Evolutionary conservation across 2,797 vertebrate species (phyloP), one percentile per base, ranked within the genome.

Genomic region (Ispidina lecontei): DNA sequence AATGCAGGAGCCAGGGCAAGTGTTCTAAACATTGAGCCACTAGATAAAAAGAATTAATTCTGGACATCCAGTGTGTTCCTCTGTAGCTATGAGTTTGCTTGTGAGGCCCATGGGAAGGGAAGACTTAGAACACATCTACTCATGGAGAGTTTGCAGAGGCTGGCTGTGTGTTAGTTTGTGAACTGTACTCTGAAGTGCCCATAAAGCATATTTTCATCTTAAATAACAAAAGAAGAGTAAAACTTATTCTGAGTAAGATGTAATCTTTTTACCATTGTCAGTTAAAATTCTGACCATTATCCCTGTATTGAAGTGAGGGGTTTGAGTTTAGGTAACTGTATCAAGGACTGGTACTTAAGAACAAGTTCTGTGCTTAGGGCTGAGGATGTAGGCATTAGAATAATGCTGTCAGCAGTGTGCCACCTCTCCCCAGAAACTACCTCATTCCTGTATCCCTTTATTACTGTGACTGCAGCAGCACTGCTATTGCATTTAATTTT

Each of bases 1-100:
- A 84, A 69, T 46, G 16, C 41, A 73, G 46, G 26, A 79, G 7
- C 20, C 14, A 33, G 29, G 37, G 4, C 52, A 58, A 28, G 26
- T 44, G 5, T 77, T 58, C 19, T 31, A 17, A 58, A 35, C 17
- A 28, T 23, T 33, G 63, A 84, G 44, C 35, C 60, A 0, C 16
- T 33, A 28, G 25, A 49, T 52, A 12, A 47, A 70, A n/a, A 23
- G 10, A 54, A n/a, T 62, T 62, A 3, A 5, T 65, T n/a, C 4
- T 59, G 18, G 39, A 21, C n/a, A 12, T 58, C 46, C 28, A 14
- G 1, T 0, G 0, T 62, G 16, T 79, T 77, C 35, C 2, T 0
- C 25, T 73, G 22, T 18, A 72, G 26, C 33, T 0, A 1, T 31
- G 26, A 51, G 15, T 79, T 83, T 20, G n/a, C 6, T 58, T 59